Conservation (phyloP, 2,888 invertebrate genomes). For the Machimus atricapillus region DNA sequence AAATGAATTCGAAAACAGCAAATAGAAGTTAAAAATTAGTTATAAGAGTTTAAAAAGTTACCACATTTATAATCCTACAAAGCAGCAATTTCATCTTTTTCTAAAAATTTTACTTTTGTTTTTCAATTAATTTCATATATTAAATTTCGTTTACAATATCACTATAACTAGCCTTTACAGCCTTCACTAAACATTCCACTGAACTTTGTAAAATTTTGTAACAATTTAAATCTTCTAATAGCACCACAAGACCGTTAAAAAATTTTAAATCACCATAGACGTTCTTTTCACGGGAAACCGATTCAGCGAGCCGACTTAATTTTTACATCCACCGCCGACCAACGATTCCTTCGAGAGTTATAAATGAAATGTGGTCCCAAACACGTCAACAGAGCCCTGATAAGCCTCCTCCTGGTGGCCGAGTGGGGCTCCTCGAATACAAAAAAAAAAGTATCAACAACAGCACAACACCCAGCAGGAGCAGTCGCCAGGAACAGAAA, state of each 20-base stretch:
- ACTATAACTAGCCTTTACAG: not conserved
- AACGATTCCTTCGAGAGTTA: conserved; percentile 15
- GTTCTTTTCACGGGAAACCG: not conserved
- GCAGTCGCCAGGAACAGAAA: not conserved
- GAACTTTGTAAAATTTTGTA: not conserved
- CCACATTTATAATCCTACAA: not conserved
- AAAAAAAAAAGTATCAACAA: conserved; percentile 23
- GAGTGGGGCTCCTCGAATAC: not conserved
- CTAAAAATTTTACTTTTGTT: not conserved
- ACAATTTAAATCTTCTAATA: not conserved
- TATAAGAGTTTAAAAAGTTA: not conserved
- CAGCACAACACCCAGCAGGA: not conserved
- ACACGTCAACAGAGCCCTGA: not conserved
- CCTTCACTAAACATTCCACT: not conserved
- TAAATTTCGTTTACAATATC: not conserved
- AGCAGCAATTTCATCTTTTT: not conserved
- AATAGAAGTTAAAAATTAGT: not conserved
- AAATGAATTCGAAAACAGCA: too few relatives aligned
- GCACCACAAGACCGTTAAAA: not conserved
- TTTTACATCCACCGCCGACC: not conserved
- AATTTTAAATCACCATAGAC: not conserved
- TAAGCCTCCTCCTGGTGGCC: not conserved
- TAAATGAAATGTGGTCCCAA: not conserved
- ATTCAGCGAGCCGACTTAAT: not conserved
- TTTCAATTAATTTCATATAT: not conserved